Percentiles rank a stretch among this genome's conserved stretches.
phyloP scores from a whole-genome alignment of 2,888 invertebrate genomes.

The Scotopteryx bipunctaria region DNA sequence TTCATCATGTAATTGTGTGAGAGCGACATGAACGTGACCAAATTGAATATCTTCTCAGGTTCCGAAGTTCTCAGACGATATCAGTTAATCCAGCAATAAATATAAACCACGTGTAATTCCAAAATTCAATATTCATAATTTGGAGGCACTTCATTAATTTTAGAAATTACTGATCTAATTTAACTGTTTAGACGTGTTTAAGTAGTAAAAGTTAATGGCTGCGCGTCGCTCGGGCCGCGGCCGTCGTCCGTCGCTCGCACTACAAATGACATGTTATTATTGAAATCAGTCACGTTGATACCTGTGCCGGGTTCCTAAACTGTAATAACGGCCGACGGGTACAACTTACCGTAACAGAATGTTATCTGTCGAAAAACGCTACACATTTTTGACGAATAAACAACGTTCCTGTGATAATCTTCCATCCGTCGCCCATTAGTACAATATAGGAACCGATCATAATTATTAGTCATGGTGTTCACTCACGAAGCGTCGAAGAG shows the following conservation, averaged over 20 bases:
- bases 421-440: no score
- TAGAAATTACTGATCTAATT: constrained; percentile 22
- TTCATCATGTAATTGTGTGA: background rate
- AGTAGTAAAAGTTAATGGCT: constrained; percentile 2
- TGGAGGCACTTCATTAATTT: constrained; percentile 14
- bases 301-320: background rate
- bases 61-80: background rate
- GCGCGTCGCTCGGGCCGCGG: background rate
- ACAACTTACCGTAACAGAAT: no score
- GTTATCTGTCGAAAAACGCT: no score
- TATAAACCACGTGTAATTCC: constrained; percentile 6
- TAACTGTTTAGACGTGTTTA: constrained; percentile 15
- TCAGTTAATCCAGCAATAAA: constrained; percentile 5
- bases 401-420: no score
- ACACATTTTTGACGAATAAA: no score
- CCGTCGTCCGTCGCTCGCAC: background rate
- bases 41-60: background rate
- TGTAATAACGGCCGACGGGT: no score
- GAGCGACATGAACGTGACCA: constrained; percentile 1
- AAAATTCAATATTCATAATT: constrained; percentile 20
- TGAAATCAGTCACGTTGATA: background rate
- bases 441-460: no score
- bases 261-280: constrained; percentile 11
- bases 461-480: no score
- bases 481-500: background rate